phyloP scores from a whole-genome alignment of 2,797 vertebrate species.

The Picus viridis region DNA sequence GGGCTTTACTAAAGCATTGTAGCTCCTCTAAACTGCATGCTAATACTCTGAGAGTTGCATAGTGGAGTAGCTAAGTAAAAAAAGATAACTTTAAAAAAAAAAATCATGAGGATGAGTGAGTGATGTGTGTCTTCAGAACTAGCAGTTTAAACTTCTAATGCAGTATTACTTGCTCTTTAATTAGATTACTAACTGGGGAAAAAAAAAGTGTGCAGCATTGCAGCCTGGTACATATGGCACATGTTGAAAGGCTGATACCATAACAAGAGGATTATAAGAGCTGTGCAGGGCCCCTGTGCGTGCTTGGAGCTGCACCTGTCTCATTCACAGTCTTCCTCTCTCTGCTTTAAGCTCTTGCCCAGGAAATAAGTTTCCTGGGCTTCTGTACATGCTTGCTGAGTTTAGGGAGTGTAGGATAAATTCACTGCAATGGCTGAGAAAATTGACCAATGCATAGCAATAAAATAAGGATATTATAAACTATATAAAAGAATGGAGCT shows the following conservation, averaged over 20 bases:
- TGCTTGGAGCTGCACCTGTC: not conserved
- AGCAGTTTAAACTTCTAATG: not conserved
- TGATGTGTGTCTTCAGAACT: not conserved
- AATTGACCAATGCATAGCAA: not conserved
- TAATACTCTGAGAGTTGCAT: not conserved
- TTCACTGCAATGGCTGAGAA: not conserved
- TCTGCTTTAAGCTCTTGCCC: not conserved
- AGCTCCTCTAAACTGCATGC: not conserved
- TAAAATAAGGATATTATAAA: not conserved
- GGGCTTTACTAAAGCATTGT: not conserved
- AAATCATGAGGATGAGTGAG: not conserved
- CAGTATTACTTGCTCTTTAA: not conserved
- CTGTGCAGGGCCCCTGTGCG: not conserved
- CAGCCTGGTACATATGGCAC: not conserved
- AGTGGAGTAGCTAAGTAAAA: not conserved
- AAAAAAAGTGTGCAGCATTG: not conserved
- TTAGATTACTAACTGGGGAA: not conserved
- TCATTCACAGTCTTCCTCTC: not conserved
- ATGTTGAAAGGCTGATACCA: not conserved
- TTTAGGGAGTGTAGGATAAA: not conserved
- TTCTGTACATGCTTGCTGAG: accelerated
- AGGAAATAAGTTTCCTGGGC: not conserved
- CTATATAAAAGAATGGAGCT: not conserved
- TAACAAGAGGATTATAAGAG: not conserved
- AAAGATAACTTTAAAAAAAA: not conserved